Evolutionary conservation across 2,797 vertebrate species (phyloP).

Genomic region (Periophthalmus magnuspinnatus): DNA sequence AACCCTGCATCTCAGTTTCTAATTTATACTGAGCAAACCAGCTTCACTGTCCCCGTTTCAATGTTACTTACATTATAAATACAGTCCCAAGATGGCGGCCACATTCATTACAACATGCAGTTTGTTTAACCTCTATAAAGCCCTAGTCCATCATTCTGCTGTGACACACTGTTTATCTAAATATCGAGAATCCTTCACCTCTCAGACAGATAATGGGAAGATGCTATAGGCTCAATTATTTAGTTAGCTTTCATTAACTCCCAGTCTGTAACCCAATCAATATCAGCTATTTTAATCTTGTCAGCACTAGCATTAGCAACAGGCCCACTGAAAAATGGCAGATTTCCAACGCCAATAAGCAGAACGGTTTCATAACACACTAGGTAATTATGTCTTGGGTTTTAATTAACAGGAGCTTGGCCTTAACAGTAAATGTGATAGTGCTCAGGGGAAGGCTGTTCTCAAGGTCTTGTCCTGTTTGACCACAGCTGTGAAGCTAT

Average conservation of each 20-base stretch:
- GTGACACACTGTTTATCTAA: slow-evolving; percentile 58
- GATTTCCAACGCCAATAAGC: not conserved
- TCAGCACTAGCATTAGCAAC: slow-evolving; percentile 3
- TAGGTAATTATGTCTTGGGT: not conserved
- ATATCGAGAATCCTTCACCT: slow-evolving; percentile 58
- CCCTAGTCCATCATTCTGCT: slow-evolving; percentile 37
- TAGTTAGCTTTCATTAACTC: slow-evolving; percentile 48
- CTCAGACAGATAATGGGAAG: slow-evolving; percentile 28
- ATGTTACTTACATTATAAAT: not conserved
- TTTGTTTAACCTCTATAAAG: not conserved
- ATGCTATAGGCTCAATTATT: slow-evolving; percentile 44
- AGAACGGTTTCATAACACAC: not conserved
- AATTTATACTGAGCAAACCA: too few relatives aligned
- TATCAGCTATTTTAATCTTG: slow-evolving; percentile 53
- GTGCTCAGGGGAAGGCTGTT: not conserved
- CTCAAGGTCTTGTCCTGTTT: slow-evolving; percentile 11
- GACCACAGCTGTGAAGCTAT: slow-evolving; percentile 4
- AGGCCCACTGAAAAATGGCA: slow-evolving; percentile 1
- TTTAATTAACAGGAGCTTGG: slow-evolving; percentile 6
- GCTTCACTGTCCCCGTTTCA: too few relatives aligned
- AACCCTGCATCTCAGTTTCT: too few relatives aligned
- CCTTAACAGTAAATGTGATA: not conserved
- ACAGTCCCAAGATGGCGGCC: not conserved
- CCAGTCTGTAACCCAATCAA: slow-evolving; percentile 44
- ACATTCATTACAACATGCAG: not conserved